These are phyloP conservation scores for Phalacrocorax carbo DNA, from an alignment of 2,113 vertebrate species.

Conservation along the genomic window DNA sequence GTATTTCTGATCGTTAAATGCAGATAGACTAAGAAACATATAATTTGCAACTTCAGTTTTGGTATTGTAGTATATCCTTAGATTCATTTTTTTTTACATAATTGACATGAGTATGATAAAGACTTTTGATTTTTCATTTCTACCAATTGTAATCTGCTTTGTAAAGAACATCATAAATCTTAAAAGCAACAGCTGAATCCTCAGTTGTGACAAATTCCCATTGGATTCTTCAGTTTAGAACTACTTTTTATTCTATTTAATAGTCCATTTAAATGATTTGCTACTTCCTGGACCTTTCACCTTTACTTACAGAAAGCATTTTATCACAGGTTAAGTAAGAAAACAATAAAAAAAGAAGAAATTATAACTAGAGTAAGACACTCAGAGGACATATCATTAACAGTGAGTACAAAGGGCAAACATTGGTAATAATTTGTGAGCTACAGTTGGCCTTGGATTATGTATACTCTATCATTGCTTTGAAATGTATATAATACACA, in stretches of 20 bases:
- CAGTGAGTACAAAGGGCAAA: not conserved
- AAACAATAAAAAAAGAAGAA: not conserved
- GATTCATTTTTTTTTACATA: not conserved
- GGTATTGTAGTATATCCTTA: not conserved
- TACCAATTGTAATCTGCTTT: not conserved
- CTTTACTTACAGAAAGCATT: not conserved
- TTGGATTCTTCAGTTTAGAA: not conserved
- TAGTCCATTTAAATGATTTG: not conserved
- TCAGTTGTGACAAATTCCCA: not conserved
- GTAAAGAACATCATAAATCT: not conserved
- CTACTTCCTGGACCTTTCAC: not conserved
- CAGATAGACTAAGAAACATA: not conserved
- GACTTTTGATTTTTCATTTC: not conserved
- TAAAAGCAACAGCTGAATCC: not conserved
- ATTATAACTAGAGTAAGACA: not conserved
- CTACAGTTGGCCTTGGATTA: not conserved
- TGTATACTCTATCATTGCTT: not conserved
- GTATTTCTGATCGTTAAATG: not conserved
- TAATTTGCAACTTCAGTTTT: not conserved
- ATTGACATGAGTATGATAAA: not conserved
- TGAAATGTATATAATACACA: not conserved
- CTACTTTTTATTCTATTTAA: not conserved
- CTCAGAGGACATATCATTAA: not conserved
- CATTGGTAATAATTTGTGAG: not conserved
- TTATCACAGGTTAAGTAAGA: not conserved